Conservation (phyloP, 2,888 invertebrate species). For the Disparrhopalites patrizii region DNA sequence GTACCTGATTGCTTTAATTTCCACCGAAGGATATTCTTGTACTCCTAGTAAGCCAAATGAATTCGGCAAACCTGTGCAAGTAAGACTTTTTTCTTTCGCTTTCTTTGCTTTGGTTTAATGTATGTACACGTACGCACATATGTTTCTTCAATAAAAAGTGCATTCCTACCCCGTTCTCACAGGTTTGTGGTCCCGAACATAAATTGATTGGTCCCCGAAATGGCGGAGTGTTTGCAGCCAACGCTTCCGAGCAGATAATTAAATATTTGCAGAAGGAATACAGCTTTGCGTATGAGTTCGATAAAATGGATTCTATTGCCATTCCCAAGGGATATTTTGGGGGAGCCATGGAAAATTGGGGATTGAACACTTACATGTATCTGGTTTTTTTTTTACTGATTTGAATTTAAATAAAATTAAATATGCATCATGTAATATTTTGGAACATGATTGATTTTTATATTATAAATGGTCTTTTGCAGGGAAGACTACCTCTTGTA, state of each 20-base stretch:
- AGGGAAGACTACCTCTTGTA: constrained; percentile 5
- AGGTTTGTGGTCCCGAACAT: constrained; percentile 36
- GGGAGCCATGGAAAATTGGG: constrained; percentile 40
- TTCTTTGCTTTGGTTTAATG: too few relatives aligned
- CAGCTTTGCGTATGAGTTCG: not conserved
- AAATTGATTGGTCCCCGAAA: not conserved
- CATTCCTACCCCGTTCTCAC: too few relatives aligned
- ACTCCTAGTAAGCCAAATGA: constrained; percentile 16
- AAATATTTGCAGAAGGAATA: constrained; percentile 17
- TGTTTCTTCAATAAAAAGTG: not conserved
- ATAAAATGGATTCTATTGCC: constrained; percentile 41
- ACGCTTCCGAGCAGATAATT: constrained; percentile 33
- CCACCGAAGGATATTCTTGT: constrained; percentile 30
- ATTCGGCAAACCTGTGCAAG: constrained; percentile 26
- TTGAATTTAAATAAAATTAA: too few relatives aligned
- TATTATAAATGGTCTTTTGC: not conserved
- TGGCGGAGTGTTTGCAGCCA: constrained; percentile 20
- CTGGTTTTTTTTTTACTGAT: too few relatives aligned
- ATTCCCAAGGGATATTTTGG: constrained; percentile 30
- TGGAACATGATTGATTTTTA: constrained; percentile 14
- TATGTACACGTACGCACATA: too few relatives aligned
- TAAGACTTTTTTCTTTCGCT: too few relatives aligned
- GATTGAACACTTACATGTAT: constrained; percentile 39
- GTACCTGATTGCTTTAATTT: constrained; percentile 39
- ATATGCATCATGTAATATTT: constrained; percentile 13